phyloP scores from a whole-genome alignment of 2,797 vertebrate species.

The Helicolenus hilgendorfi region DNA sequence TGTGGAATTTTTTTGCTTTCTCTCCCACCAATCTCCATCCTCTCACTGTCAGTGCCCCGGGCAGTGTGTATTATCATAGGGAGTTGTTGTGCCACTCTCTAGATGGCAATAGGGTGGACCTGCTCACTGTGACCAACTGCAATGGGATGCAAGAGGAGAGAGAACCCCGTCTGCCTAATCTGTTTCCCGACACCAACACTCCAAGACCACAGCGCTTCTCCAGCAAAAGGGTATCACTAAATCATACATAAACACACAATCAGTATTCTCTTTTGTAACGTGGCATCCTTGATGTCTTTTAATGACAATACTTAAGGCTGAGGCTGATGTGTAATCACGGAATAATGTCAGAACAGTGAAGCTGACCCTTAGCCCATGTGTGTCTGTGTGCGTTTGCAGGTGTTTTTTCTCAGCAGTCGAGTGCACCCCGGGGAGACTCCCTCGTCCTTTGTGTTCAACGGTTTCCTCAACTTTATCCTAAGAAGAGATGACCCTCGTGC shows the following conservation, averaged over 20 bases:
- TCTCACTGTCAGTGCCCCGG: constrained; percentile 80
- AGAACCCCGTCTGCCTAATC: constrained; percentile 94
- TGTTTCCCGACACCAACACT: constrained; percentile 93
- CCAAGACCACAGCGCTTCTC: constrained; percentile 93
- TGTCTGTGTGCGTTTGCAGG: constrained; percentile 81
- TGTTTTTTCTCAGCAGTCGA: constrained; percentile 98
- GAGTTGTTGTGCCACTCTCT: constrained; percentile 97
- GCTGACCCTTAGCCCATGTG: neutral
- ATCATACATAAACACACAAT: neutral
- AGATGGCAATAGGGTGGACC: constrained; percentile 95
- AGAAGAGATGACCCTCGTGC: constrained; percentile 96
- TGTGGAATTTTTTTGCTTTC: neutral
- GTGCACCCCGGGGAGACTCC: constrained; percentile 98
- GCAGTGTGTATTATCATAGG: constrained; percentile 95
- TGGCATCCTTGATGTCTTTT: neutral
- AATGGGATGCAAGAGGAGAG: constrained; percentile 94
- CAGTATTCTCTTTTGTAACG: neutral
- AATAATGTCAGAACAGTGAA: neutral
- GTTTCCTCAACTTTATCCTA: constrained; percentile 97
- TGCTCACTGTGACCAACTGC: constrained; percentile 96
- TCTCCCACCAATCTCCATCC: neutral
- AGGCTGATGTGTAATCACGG: neutral
- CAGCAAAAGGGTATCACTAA: constrained; percentile 92
- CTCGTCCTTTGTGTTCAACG: constrained; percentile 98
- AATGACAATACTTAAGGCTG: neutral